phyloP scores from a whole-genome alignment of 2,888 invertebrate genomes.

The Chaetogeoica ovagalla region DNA sequence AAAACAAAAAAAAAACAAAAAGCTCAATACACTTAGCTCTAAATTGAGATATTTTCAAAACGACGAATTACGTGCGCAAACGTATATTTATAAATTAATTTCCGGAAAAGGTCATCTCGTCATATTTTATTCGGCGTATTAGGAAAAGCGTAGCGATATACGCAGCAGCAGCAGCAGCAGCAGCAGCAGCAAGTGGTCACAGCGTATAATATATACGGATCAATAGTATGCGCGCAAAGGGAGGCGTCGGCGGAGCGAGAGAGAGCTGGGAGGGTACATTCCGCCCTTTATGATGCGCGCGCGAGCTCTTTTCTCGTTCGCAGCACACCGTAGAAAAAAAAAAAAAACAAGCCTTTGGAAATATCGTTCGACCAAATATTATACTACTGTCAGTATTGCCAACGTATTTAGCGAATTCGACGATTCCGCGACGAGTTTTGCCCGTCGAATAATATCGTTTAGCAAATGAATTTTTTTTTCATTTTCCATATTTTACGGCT shows the following conservation, averaged over 20 bases:
- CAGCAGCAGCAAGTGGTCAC: constrained; percentile 52
- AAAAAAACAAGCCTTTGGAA: constrained; percentile 22
- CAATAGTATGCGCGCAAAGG: constrained; percentile 44
- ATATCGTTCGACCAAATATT: constrained; percentile 20
- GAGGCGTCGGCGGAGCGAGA: not conserved
- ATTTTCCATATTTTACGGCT: no score
- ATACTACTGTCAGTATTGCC: constrained; percentile 5
- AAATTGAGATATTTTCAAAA: no score
- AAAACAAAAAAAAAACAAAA: no score
- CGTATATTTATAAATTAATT: not conserved
- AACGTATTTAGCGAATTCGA: not conserved
- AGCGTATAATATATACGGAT: constrained; percentile 21
- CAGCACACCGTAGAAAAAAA: not conserved
- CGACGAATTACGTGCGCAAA: no score
- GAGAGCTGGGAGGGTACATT: constrained; percentile 18
- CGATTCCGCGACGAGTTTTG: no score
- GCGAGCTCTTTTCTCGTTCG: constrained; percentile 18
- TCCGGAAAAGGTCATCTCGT: constrained; percentile 7
- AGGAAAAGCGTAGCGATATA: not conserved
- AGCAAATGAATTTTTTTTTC: no score
- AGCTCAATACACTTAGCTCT: no score
- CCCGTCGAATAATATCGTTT: no score
- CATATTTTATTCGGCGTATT: constrained; percentile 33
- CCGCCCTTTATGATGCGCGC: constrained; percentile 44
- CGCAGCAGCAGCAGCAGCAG: constrained; percentile 52